phyloP scores from a whole-genome alignment of 2,797 vertebrate genomes.

The Monodelphis domestica region DNA sequence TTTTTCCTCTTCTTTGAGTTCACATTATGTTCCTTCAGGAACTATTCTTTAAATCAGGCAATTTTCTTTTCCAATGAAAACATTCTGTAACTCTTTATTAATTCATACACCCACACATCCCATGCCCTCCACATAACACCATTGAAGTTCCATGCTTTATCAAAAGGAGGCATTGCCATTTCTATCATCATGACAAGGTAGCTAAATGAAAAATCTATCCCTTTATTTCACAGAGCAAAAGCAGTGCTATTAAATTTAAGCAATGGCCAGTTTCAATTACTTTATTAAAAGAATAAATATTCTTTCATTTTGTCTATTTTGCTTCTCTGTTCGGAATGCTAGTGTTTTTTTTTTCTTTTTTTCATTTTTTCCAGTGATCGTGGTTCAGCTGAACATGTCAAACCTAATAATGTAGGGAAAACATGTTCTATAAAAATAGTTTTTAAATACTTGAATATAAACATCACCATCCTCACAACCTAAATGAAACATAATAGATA shows the following conservation, averaged over 20 bases:
- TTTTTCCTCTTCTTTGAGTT: background rate
- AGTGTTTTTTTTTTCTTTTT: background rate
- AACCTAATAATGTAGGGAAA: background rate
- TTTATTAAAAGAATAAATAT: slow-evolving; percentile 18
- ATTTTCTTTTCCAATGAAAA: background rate
- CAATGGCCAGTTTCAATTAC: background rate
- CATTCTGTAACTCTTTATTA: background rate
- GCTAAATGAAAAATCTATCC: slow-evolving; percentile 1
- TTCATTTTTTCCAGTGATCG: background rate
- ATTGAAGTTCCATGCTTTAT: background rate
- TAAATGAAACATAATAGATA: background rate
- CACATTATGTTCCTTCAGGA: slow-evolving; percentile 12
- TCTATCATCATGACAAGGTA: background rate
- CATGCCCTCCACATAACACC: background rate
- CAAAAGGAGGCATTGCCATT: background rate
- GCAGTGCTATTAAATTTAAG: background rate
- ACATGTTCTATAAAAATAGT: background rate
- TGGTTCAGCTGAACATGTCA: slow-evolving; percentile 1
- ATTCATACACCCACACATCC: background rate
- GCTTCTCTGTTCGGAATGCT: background rate
- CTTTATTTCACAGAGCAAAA: slow-evolving; percentile 31
- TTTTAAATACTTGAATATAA: background rate
- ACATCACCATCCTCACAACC: too few species aligned
- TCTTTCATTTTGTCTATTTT: background rate
- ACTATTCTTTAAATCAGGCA: background rate